Percentiles rank a stretch among this genome's conserved stretches.
phyloP scores from a whole-genome alignment of 2,113 vertebrate genomes.

The Alexandromys fortis region DNA sequence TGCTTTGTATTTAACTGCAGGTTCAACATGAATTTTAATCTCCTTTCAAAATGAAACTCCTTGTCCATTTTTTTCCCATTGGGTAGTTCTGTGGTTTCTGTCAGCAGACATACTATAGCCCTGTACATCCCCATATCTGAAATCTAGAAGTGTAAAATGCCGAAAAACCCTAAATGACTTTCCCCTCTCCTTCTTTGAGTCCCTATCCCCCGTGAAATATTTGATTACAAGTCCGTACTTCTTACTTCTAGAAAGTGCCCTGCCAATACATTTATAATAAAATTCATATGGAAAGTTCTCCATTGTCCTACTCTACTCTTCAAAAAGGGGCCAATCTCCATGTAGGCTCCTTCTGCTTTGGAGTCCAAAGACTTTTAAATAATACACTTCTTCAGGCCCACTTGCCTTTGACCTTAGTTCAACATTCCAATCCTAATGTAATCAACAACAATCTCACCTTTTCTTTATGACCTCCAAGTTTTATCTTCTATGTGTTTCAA shows the following conservation, averaged over 20 bases:
- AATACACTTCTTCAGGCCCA: background rate
- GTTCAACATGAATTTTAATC: background rate
- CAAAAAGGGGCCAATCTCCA: rapidly evolving
- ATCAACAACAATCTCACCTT: background rate
- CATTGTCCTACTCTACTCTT: background rate
- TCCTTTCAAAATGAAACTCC: background rate
- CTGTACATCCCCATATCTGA: rapidly evolving
- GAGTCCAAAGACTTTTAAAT: background rate
- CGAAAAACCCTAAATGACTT: background rate
- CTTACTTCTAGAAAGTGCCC: background rate
- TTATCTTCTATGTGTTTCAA: background rate
- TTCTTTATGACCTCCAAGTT: background rate
- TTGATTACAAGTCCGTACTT: background rate
- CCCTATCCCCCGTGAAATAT: background rate
- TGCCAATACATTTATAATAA: background rate
- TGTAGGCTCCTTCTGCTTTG: background rate
- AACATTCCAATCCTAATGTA: background rate
- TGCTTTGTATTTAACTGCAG: background rate
- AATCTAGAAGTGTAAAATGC: background rate
- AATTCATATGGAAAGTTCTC: background rate
- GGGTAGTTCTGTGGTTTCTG: background rate
- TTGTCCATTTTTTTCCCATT: background rate
- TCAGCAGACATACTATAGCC: background rate
- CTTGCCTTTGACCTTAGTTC: background rate
- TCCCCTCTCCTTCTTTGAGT: background rate